phyloP scores from a whole-genome alignment of 2,888 invertebrate species.

The Polydrusus cervinus region DNA sequence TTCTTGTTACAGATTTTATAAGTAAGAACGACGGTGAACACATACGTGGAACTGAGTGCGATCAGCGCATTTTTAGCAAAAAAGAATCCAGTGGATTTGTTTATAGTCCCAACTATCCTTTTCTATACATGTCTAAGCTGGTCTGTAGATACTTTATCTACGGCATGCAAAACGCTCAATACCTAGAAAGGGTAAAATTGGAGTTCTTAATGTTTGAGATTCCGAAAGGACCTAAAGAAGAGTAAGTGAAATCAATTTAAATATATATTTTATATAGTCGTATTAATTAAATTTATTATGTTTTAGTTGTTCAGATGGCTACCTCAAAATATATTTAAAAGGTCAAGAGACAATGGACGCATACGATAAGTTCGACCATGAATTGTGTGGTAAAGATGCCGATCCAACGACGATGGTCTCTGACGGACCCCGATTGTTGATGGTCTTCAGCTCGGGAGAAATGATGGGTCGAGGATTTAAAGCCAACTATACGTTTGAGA shows the following conservation, averaged over 20 bases:
- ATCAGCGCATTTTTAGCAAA: slow-evolving; percentile 96
- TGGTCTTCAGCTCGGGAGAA: slow-evolving; percentile 96
- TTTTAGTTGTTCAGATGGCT: slow-evolving; percentile 89
- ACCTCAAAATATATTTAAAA: slow-evolving; percentile 91
- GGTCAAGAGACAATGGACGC: slow-evolving; percentile 95
- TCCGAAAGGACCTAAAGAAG: slow-evolving; percentile 86
- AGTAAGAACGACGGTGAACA: slow-evolving; percentile 95
- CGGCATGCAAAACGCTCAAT: slow-evolving; percentile 97
- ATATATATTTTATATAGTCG: too few species aligned
- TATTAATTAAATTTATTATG: background rate
- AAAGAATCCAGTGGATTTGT: slow-evolving; percentile 94
- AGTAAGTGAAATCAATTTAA: slow-evolving; percentile 77
- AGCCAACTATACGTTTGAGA: slow-evolving; percentile 88
- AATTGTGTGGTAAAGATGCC: slow-evolving; percentile 88
- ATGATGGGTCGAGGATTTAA: slow-evolving; percentile 93
- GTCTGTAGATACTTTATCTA: slow-evolving; percentile 98
- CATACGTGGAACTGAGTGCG: slow-evolving; percentile 98
- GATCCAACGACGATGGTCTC: slow-evolving; percentile 89
- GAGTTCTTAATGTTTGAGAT: slow-evolving; percentile 93
- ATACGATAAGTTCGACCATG: slow-evolving; percentile 94
- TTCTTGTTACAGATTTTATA: slow-evolving; percentile 84
- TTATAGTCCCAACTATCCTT: slow-evolving; percentile 97
- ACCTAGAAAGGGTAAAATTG: slow-evolving; percentile 93
- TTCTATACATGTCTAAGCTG: slow-evolving; percentile 94
- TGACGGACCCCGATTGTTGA: slow-evolving; percentile 93